Conservation (phyloP, 1,140 invertebrate species). For the Lutraria rhynchaena region DNA sequence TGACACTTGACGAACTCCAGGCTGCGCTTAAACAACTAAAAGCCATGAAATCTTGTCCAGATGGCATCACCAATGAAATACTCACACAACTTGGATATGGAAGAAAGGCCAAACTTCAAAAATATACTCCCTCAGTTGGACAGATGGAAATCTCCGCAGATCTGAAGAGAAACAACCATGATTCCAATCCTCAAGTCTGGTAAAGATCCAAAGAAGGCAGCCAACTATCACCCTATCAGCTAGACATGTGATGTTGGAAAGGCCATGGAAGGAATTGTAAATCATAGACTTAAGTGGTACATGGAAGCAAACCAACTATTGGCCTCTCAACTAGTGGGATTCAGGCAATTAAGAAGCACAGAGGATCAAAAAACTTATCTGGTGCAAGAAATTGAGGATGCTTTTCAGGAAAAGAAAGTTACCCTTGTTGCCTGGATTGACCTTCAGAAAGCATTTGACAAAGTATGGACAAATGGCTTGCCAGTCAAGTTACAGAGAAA, state of each 20-base stretch:
- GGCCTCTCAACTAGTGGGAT: conserved; percentile 1
- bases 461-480: conserved; percentile 25
- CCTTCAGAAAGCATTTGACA: conserved; percentile 40
- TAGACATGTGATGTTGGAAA: background rate
- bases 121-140: conserved; percentile 6
- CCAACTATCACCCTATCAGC: conserved; percentile 4
- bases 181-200: conserved; percentile 9
- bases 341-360: conserved; percentile 15
- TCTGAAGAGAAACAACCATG: background rate
- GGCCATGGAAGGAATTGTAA: conserved; percentile 1
- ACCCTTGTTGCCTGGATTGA: background rate
- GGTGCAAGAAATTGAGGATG: background rate
- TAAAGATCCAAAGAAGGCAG: background rate
- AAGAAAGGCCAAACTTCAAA: conserved; percentile 21
- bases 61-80: conserved; percentile 15
- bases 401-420: conserved; percentile 15
- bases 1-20: background rate
- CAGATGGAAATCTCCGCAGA: background rate
- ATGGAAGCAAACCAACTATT: conserved; percentile 12
- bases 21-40: background rate
- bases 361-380: conserved; percentile 23
- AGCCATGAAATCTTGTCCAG: background rate
- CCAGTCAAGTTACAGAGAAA: background rate
- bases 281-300: background rate
- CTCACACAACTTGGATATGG: conserved; percentile 28